Evolutionary conservation across 2,888 invertebrate species (phyloP), one percentile per base, ranked within the genome.

Genomic region (Heliothis peltigera): DNA sequence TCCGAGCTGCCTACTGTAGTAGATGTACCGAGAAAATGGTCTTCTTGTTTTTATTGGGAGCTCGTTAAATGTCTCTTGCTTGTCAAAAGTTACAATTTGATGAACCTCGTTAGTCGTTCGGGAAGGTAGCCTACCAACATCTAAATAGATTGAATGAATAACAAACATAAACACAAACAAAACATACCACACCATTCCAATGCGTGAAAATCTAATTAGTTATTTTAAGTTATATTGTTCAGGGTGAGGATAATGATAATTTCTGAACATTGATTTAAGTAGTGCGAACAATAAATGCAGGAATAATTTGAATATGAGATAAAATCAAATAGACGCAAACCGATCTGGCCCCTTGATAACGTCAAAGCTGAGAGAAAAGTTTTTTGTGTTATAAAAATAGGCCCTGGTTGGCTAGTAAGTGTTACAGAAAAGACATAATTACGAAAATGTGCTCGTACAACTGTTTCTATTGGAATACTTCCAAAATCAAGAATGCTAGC

Each of bases 381-480:
- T 80, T 82, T 82, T 84, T 85, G 84, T 85, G 82, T 82, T 85
- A 84, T 84, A 89, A 87, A 92, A 92, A 93, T 93, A 93, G 90
- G 82, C 66, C 73, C 72, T 83, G 75, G 88, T 88, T 85, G 84
- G 87, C 85, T 83, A 86, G 88, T 86, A 88, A 88, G 84, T 89
- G 84, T 85, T 86, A 88, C 80, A 88, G 88, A 89, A 91, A 91
- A 91, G 88, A 90, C 89, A 92, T 87, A 91, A 92, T 92, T 89
- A 91, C 87, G 87, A 91, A 93, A 93, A 92, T 84, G 86, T 84
- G 78, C 81, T 84, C 79, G 67, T 89, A 89, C 87, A 88, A 89
- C 87, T 89, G 89, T 91, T 91, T 89, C 87, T 82, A 87, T 94
- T 94, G 94, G 94, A 94, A 82, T 85, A 84, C 90, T 82, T 94